Evolutionary conservation across 1,140 invertebrate species (phyloP), one percentile per base, ranked within the genome.

Genomic region (Thereuonema tuberculata): DNA sequence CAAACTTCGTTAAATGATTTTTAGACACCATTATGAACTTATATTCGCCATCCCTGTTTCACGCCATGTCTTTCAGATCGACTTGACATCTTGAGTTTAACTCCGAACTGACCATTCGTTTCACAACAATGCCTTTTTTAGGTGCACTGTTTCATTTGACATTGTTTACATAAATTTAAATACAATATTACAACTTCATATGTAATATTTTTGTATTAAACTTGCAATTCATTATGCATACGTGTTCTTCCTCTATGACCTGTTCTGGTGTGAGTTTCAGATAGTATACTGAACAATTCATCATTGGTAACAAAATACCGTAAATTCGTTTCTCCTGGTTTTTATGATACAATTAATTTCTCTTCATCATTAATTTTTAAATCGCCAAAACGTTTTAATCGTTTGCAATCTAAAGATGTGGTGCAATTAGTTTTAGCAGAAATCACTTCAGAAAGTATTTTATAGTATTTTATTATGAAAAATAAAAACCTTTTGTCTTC

Each of bases 131-230:
- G 17, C 31, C 31, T 37, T 37, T 37, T 37, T 37, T 37, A 37
- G 31, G 31, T 17, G 31, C 31, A 37, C 31, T 37, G 31, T 3
- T 26, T 57, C 26, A 31, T 17, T 21, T 58, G 56, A 24, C 56
- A 58, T 2, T 9, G 31, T 9, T 5, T 37, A 37, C 31, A 37
- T 9, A 37, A 37, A 17, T 37, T 37, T 17, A 37, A 37, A 37
- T 9, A 37, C 17, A 37, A 37, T 37, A 60, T 52, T 71, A 64
- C 24, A 69, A 67, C 63, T 77, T 74, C 37, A 72, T 61, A 63
- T 76, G 72, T 47, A 77, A 76, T 5, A 78, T 60, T 64, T 77
- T 74, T 14, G 77, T 68, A 68, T 77, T 72, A 60, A 71, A 72
- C 31, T 63, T 37, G 17, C 31, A 37, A 37, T 37, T 37, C 31